Evolutionary conservation across 1,140 invertebrate genomes (phyloP), one percentile per base, ranked within the genome.

Genomic region (Diorhabda carinulata): DNA sequence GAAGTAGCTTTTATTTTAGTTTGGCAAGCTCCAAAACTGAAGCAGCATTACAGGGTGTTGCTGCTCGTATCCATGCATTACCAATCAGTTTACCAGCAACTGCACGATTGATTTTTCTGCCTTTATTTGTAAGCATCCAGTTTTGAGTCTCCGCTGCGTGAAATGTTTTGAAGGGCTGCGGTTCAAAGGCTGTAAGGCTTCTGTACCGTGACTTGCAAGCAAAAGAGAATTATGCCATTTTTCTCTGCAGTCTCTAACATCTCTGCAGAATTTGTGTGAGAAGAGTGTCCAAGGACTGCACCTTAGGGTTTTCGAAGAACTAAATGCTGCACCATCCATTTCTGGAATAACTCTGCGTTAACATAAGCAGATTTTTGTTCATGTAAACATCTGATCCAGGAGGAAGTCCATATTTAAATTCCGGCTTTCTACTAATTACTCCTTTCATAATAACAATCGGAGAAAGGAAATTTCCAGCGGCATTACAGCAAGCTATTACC

Each of bases 311-410:
- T 52, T 52, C 45, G 5, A 6, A 9, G 45, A 6, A 78, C 3
- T 72, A 79, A 78, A 45, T 78, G 69, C 25, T 72, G 62, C 69
- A 76, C 72, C 44, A 80, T 61, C 77, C 80, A 81, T 61, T 77
- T 68, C 9, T 75, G 59, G 71, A 83, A 83, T 52, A 83, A 56
- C 25, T 79, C 75, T 9, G 75, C 25, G 61, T 73, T 82, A 8
- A 83, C 70, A 64, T 80, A 81, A 0, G 74, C 68, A 2, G 80
- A 82, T 67, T 81, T 80, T 74, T 79, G 70, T 57, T 74, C 77
- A 81, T 78, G 43, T 71, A 77, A 6, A 78, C 74, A 44, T 71
- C 52, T 10, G 76, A 79, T 8, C 78, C 77, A 52, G 69, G 62
- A 52, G 79, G 80, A 43, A 82, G 61, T n/a, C 73, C 73, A 60